Conservation (phyloP, 2,113 vertebrate species). For the Tympanuchus pallidicinctus region DNA sequence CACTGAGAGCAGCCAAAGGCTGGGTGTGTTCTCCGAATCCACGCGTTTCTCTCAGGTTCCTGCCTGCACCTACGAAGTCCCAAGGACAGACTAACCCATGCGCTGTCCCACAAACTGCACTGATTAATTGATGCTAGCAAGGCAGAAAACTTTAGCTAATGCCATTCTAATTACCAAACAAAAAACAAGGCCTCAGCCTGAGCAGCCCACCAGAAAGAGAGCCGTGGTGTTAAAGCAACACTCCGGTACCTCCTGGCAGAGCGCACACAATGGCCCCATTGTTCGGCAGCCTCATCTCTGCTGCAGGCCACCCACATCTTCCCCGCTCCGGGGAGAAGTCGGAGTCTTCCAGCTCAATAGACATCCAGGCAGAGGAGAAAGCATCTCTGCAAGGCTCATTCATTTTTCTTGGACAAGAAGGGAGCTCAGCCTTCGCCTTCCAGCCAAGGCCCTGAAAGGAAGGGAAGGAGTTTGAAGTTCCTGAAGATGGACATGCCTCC, state of each 20-base stretch:
- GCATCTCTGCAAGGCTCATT: constrained; percentile 56
- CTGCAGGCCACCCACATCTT: constrained; percentile 66
- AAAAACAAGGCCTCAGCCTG: background rate
- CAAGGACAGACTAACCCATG: background rate
- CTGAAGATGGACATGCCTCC: constrained; percentile 50
- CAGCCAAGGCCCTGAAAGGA: constrained; percentile 46
- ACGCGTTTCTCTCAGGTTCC: fast-evolving
- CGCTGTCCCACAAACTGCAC: fast-evolving
- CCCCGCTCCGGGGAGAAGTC: constrained; percentile 47
- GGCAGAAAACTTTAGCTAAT: background rate
- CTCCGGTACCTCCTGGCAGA: constrained; percentile 42
- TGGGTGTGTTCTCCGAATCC: fast-evolving
- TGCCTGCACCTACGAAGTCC: fast-evolving
- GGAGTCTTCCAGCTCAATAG: constrained; percentile 49
- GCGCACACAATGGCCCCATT: constrained; percentile 55
- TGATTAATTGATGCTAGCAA: background rate
- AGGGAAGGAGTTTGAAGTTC: constrained; percentile 47
- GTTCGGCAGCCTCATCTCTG: constrained; percentile 47
- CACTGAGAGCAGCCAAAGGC: background rate
- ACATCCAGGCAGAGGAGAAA: constrained; percentile 41
- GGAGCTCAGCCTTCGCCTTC: constrained; percentile 52
- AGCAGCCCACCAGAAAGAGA: constrained; percentile 28
- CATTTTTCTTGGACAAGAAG: constrained; percentile 59
- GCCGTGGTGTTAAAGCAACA: constrained; percentile 11
- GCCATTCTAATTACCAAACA: background rate